Base-by-base conservation (phyloP, 2,113 vertebrate species). In the Hydrochoerus hydrochaeris region DNA sequence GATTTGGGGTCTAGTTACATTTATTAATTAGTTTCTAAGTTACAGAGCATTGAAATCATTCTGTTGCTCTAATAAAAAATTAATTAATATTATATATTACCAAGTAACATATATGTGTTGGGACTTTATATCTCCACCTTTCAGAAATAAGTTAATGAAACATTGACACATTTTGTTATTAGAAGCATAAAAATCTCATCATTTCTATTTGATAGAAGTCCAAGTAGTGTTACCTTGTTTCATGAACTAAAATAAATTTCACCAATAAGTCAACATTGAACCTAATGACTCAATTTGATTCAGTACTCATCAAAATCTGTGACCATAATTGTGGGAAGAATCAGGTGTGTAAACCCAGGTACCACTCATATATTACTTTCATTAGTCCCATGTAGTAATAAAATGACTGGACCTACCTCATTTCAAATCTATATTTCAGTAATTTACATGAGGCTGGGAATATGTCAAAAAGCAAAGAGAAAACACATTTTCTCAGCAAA, bases 131-230 rank as follows among this genome's bases (percentile, higher is more conserved):
- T 24, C 10, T 77, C 13, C 4, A 46, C 12, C 75, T 84, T 92
- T 44, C 81, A 49, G 26, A 94, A 87, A 95, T 69, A 86, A 26
- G 1, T 38, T 38, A 38, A 5, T 69, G 8, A 87, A 85, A 22
- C 20, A 88, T 35, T 71, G 16, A 2, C 28, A 57, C 9, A 62
- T 52, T 44, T 82, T 95, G 63, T 88, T 93, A 93, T 46, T 46
- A 87, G 32, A 82, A 75, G 30, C 13, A 85, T 81, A n/a, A 96
- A 85, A 30, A 94, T 67, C 14, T 69, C 63, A 85, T 60, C 81
- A 82, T 41, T 92, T 22, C 35, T 77, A 5, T 24, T 85, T 3
- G 6, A 35, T 41, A 14, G 24, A 78, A 54, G 30, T 80, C 49
- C 67, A 84, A 71, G 5, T 83, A 60, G n/a, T 52, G 49, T 5